phyloP scores from a whole-genome alignment of 2,797 vertebrate genomes.

The Lutjanus argentimaculatus region DNA sequence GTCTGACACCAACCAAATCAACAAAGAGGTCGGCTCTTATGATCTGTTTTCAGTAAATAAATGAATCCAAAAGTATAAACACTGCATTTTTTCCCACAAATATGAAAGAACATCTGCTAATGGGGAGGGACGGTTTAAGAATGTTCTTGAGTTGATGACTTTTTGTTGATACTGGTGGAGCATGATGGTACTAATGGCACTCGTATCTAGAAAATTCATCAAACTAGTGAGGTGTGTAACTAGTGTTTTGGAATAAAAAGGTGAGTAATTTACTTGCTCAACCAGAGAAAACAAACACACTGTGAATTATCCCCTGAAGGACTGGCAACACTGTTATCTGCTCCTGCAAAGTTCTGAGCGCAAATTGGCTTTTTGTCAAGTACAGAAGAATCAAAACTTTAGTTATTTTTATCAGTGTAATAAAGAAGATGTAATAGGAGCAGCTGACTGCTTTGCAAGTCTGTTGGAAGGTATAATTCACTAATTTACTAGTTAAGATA shows the following conservation, averaged over 20 bases:
- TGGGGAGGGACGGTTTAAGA: not conserved
- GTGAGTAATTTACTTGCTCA: not conserved
- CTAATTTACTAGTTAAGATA: constrained; percentile 16
- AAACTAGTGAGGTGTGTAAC: too few species aligned
- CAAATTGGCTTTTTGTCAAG: not conserved
- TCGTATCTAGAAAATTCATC: not conserved
- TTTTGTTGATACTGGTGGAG: not conserved
- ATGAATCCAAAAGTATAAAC: not conserved
- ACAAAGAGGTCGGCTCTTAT: constrained; percentile 90
- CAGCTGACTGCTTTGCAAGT: not conserved
- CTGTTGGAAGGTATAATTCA: not conserved
- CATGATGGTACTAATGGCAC: not conserved
- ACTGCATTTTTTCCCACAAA: not conserved
- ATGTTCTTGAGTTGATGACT: not conserved
- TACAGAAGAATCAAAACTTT: not conserved
- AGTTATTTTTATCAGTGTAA: constrained; percentile 8
- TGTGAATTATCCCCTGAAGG: too few species aligned
- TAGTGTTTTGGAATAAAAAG: not conserved
- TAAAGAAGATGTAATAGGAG: not conserved
- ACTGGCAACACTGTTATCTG: not conserved
- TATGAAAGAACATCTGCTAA: not conserved
- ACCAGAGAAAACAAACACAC: not conserved
- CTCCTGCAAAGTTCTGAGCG: not conserved
- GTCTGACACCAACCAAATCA: constrained; percentile 91
- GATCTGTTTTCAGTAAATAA: not conserved